phyloP scores from a whole-genome alignment of 2,888 invertebrate species.

The Agelastica alni region DNA sequence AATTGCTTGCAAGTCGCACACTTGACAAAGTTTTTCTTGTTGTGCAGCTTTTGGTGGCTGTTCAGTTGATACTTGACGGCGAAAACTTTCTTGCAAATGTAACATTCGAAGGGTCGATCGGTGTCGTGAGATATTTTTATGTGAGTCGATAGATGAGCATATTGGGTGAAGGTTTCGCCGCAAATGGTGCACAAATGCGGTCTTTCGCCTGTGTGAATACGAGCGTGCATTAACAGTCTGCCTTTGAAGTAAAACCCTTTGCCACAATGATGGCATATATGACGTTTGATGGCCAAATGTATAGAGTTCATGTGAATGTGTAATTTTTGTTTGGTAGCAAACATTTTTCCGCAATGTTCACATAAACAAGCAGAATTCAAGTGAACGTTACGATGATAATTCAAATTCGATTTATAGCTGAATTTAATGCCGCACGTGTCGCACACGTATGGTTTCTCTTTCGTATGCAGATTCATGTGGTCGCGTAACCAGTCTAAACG shows the following conservation, averaged over 20 bases:
- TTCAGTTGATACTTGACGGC: neutral
- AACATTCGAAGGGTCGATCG: neutral
- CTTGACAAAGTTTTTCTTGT: too few relatives aligned
- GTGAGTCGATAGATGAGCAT: neutral
- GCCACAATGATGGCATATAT: slow-evolving; percentile 21
- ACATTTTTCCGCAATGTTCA: slow-evolving; percentile 22
- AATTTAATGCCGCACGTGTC: too few relatives aligned
- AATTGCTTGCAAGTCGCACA: neutral
- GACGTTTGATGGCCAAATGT: slow-evolving; percentile 12
- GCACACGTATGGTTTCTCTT: slow-evolving; percentile 10
- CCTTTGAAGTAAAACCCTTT: slow-evolving; percentile 22
- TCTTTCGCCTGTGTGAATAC: slow-evolving; percentile 22
- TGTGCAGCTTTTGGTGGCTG: neutral
- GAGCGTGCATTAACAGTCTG: slow-evolving; percentile 22
- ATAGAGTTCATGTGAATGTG: slow-evolving; percentile 21
- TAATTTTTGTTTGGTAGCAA: slow-evolving; percentile 23
- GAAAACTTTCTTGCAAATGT: neutral
- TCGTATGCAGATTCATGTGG: neutral
- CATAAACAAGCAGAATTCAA: too few relatives aligned
- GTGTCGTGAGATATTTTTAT: slow-evolving; percentile 2
- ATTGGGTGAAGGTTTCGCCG: slow-evolving; percentile 11
- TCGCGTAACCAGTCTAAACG: neutral
- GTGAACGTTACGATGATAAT: too few relatives aligned
- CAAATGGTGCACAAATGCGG: slow-evolving; percentile 18
- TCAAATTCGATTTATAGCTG: too few relatives aligned